phyloP scores from a whole-genome alignment of 30 jellyfish, hydroid and myxozoan genomes.

The Hydra vulgaris region DNA sequence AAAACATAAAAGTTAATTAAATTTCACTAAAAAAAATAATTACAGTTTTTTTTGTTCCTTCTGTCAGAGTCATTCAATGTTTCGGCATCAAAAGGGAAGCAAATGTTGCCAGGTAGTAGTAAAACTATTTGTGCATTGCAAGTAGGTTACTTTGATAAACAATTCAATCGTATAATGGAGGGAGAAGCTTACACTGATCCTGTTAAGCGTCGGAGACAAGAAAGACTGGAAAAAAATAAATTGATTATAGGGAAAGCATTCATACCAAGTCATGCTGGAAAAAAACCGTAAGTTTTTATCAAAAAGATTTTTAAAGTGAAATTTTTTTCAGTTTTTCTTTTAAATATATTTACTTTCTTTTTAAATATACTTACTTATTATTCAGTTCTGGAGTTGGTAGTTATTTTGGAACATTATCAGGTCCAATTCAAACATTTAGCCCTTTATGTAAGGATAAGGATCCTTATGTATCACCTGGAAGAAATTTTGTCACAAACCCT shows the following conservation, averaged over 20 bases:
- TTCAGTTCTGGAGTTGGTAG: constrained; percentile 90
- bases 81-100: constrained; percentile 83
- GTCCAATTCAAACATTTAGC: constrained; percentile 58
- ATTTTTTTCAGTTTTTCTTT: neutral
- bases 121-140: constrained; percentile 69
- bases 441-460: constrained; percentile 39
- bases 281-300: constrained; percentile 52
- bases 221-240: constrained; percentile 43
- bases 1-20: too few species aligned
- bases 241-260: constrained; percentile 65
- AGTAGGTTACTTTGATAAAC: constrained; percentile 73
- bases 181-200: constrained; percentile 89
- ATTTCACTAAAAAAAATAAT: too few species aligned
- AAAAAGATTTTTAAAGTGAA: neutral
- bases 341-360: neutral
- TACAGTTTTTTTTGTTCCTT: too few species aligned
- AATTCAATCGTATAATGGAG: constrained; percentile 51
- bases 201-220: constrained; percentile 78
- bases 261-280: constrained; percentile 91
- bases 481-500: constrained; percentile 84
- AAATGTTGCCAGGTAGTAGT: constrained; percentile 90
- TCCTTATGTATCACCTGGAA: constrained; percentile 70
- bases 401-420: constrained; percentile 91
- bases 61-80: constrained; percentile 68
- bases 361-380: too few species aligned